phyloP scores from a whole-genome alignment of 2,888 invertebrate species.

The Gryllus longicercus region DNA sequence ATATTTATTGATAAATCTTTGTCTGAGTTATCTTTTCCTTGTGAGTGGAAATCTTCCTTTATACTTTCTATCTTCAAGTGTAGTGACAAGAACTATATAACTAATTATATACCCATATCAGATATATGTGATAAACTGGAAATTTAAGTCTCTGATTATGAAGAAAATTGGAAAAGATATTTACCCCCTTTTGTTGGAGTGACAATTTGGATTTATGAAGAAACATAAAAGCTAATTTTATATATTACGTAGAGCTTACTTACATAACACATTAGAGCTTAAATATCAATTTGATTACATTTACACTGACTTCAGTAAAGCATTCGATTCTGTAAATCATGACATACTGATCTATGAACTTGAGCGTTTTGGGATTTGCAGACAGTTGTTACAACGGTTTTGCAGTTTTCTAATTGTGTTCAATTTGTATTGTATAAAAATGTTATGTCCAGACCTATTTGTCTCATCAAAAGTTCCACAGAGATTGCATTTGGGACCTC shows the following conservation, averaged over 20 bases:
- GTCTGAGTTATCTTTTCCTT: not conserved
- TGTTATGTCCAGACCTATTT: too few relatives aligned
- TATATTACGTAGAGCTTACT: not conserved
- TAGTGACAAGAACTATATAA: conserved; percentile 37
- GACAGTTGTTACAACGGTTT: not conserved
- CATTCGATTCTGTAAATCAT: not conserved
- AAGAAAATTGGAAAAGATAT: not conserved
- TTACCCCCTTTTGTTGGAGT: not conserved
- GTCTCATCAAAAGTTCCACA: too few relatives aligned
- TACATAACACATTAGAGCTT: not conserved
- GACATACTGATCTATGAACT: not conserved
- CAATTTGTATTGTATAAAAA: too few relatives aligned
- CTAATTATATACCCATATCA: not conserved
- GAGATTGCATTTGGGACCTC: too few relatives aligned
- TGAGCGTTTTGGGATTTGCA: not conserved
- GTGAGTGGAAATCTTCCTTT: conserved; percentile 2
- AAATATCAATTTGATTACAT: not conserved
- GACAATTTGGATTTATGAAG: not conserved
- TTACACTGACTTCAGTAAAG: not conserved
- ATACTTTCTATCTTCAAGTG: not conserved
- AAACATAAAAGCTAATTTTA: not conserved
- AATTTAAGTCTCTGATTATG: not conserved
- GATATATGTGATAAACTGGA: not conserved
- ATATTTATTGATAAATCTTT: not conserved
- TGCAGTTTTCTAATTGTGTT: not conserved